phyloP scores from a whole-genome alignment of 2,113 vertebrate genomes.

The Nipponia nippon region DNA sequence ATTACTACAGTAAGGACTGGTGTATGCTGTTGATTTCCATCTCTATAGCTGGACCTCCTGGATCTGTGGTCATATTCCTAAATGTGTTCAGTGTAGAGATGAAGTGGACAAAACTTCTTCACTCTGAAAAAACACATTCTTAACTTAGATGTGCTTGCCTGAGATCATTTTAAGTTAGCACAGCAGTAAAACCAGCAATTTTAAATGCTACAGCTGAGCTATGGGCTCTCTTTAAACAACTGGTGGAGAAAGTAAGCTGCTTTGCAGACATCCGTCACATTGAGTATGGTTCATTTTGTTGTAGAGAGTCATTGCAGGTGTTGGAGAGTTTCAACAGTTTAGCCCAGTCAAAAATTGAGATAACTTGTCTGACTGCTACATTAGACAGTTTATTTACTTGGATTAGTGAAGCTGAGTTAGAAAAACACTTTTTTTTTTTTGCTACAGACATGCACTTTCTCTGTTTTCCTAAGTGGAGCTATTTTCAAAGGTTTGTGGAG shows the following conservation, averaged over 20 bases:
- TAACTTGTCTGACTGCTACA: neutral
- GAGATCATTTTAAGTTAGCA: neutral
- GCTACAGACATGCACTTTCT: neutral
- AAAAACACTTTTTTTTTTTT: neutral
- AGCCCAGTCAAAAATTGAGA: neutral
- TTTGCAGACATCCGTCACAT: neutral
- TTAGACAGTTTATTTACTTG: neutral
- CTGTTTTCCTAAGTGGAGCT: neutral
- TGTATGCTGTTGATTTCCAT: neutral
- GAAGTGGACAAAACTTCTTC: neutral
- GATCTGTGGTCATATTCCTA: neutral
- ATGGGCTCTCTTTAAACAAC: neutral
- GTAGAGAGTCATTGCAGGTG: neutral
- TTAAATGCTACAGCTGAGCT: neutral
- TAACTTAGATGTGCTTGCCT: neutral
- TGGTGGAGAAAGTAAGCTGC: neutral
- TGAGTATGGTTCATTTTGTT: neutral
- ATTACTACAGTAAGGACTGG: neutral
- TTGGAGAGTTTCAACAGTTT: neutral
- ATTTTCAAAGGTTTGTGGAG: neutral
- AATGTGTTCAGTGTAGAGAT: neutral
- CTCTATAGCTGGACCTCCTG: neutral
- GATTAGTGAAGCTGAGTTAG: neutral
- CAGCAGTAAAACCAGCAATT: neutral
- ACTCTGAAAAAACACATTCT: neutral